Conservation (phyloP, 2,888 invertebrate species). For the Bimastos eiseni region DNA sequence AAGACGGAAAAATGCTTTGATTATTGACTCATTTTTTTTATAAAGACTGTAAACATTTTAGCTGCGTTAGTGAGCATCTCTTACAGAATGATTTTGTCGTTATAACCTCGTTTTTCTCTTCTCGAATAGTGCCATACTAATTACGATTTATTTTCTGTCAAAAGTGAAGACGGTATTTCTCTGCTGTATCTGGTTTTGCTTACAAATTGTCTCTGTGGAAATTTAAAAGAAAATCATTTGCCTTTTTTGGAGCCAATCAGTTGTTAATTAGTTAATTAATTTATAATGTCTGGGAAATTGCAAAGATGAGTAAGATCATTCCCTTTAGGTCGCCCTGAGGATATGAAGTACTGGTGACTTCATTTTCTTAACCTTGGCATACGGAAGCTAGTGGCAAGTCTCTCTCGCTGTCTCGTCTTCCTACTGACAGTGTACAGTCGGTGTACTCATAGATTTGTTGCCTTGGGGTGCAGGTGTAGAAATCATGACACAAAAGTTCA, state of each 20-base stretch:
- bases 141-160: not conserved
- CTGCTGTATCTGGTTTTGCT: too few species aligned
- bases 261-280: not conserved
- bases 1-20: not conserved
- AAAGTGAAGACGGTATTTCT: too few species aligned
- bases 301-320: not conserved
- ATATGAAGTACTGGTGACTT: too few species aligned
- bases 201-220: not conserved
- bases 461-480: too few species aligned
- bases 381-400: too few species aligned
- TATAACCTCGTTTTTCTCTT: not conserved
- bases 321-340: too few species aligned
- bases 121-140: not conserved
- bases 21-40: not conserved
- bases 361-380: too few species aligned
- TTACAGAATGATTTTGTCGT: not conserved
- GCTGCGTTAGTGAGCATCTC: not conserved
- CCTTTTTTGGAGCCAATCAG: not conserved
- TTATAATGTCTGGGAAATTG: not conserved
- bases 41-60: constrained; percentile 8
- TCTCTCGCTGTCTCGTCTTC: too few species aligned
- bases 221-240: not conserved
- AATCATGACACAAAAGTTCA: too few species aligned
- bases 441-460: too few species aligned
- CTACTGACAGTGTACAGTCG: too few species aligned